These are phyloP conservation scores for Rhynchonycteris naso DNA, from an alignment of 2,797 vertebrate species.

Conservation along the genomic window DNA sequence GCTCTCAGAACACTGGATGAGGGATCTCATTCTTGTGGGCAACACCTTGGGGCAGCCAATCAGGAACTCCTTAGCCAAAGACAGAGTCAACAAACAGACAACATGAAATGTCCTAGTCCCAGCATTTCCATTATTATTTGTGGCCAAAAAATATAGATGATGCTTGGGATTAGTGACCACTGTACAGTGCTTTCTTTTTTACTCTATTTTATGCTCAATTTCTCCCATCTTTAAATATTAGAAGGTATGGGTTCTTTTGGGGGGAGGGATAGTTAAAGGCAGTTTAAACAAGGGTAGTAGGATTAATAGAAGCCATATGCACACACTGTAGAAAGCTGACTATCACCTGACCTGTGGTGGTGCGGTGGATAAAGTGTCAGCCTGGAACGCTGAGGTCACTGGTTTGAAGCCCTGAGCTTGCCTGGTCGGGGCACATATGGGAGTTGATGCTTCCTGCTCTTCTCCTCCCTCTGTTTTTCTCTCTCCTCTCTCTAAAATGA, in stretches of 20 bases:
- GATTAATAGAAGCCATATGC: slow-evolving; percentile 33
- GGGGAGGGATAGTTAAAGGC: neutral
- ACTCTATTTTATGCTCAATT: slow-evolving; percentile 48
- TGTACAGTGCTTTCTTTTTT: neutral
- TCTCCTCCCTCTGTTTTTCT: too few species aligned
- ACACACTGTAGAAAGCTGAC: neutral
- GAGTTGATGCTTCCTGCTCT: too few species aligned
- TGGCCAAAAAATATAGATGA: neutral
- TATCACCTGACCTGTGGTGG: too few species aligned
- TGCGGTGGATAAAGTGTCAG: too few species aligned
- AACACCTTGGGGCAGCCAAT: neutral
- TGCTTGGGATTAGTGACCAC: neutral
- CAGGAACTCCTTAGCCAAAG: neutral
- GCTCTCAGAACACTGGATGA: neutral
- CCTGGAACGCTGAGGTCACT: too few species aligned
- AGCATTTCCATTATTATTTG: slow-evolving; percentile 42
- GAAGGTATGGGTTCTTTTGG: neutral
- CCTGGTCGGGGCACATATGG: too few species aligned
- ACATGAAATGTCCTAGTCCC: neutral
- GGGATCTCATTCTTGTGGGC: neutral
- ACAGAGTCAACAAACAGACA: slow-evolving; percentile 28
- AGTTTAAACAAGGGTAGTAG: slow-evolving; percentile 28
- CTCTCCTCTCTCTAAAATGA: too few species aligned
- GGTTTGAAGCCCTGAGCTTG: too few species aligned
- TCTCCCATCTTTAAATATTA: slow-evolving; percentile 42